phyloP scores from a whole-genome alignment of 2,113 vertebrate species.

The Antechinus stuartii region DNA sequence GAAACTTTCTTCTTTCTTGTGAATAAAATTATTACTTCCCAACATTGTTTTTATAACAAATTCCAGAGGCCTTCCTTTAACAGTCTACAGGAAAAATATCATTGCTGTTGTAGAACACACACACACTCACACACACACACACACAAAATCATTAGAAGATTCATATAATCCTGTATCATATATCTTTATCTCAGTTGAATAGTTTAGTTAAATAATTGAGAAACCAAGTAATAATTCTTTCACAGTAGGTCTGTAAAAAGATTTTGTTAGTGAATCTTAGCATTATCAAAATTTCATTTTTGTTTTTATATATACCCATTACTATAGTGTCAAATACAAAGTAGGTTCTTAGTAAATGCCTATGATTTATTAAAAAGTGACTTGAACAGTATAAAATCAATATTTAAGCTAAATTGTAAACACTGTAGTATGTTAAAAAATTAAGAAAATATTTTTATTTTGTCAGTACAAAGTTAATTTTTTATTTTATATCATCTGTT shows the following conservation, averaged over 20 bases:
- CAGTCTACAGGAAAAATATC: neutral
- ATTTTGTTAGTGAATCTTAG: neutral
- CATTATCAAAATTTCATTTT: neutral
- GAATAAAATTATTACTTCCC: neutral
- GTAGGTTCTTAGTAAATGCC: neutral
- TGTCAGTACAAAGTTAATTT: slow-evolving; percentile 8
- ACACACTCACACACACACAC: too few species aligned
- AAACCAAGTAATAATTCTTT: slow-evolving; percentile 16
- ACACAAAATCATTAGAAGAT: neutral
- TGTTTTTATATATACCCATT: neutral
- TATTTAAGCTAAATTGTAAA: neutral
- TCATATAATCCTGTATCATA: slow-evolving; percentile 2
- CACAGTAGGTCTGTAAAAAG: neutral
- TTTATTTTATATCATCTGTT: slow-evolving; percentile 4
- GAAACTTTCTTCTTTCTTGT: neutral
- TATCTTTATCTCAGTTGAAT: neutral
- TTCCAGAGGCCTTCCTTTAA: neutral
- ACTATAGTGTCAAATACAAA: neutral
- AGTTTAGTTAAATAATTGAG: slow-evolving; percentile 6
- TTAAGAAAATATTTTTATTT: slow-evolving; percentile 20
- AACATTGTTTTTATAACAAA: neutral
- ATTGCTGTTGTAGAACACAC: neutral
- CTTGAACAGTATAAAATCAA: neutral
- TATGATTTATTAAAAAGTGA: neutral
- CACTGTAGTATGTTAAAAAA: neutral